Evolutionary conservation across 2,113 vertebrate species (phyloP), one percentile per base, ranked within the genome.

Genomic region (Atractosteus spatula): DNA sequence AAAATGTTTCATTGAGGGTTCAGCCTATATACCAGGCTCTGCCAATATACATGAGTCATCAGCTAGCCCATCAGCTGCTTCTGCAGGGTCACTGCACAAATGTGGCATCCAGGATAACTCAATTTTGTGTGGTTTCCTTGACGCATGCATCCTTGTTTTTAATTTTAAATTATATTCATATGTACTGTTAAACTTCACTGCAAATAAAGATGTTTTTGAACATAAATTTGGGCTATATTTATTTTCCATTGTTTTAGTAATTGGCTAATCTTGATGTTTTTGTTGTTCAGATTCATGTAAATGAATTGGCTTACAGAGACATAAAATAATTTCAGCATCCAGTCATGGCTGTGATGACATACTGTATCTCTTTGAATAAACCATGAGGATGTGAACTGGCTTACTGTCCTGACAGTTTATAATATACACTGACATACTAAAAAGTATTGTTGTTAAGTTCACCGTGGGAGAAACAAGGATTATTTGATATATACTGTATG

Each of bases 361-460:
- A n/a, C n/a, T n/a, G n/a, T n/a, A 42, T 66, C 64, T 67, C 64
- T 59, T 10, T 56, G 47, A 66, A 73, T 66, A 57, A 67, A 45
- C 65, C 54, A 42, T 41, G 2, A 57, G 7, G 13, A n/a, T 61
- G 41, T 10, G 56, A 51, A 29, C 29, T 29, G 29, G 1, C 29
- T 29, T 29, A 29, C 29, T 29, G 29, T 29, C 29, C 29, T 29
- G 29, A 29, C 29, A 29, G 29, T 29, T 29, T 29, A 29, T 29
- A 29, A 29, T 29, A 29, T 29, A 29, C 29, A 29, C 29, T 29
- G 29, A 29, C 29, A 29, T 29, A 29, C 29, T 29, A 29, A 29
- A 29, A 29, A 29, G 29, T 29, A 29, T 29, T 29, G 29, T 29
- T 29, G 29, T 29, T 29, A 29, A 29, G 29, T 29, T 29, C 29